A percentile compares a stretch with the other conserved stretches of the same genome.
Conservation (phyloP, 92 coral and sea anemone species). For the Blastomussa wellsi region DNA sequence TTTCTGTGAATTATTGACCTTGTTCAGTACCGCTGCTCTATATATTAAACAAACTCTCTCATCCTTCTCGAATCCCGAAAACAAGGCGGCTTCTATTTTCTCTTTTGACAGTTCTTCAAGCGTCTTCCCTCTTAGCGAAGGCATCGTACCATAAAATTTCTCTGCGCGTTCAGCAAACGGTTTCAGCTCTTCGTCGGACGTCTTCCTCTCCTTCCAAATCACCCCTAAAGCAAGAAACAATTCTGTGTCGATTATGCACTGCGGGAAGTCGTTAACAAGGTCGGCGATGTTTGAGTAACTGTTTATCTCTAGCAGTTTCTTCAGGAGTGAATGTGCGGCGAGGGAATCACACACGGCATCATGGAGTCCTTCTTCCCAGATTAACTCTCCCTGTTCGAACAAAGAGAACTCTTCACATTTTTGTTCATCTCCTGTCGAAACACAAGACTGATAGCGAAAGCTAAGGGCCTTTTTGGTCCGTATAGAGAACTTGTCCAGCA, state of each 20-base stretch:
- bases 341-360: constrained; percentile 58
- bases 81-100: not conserved
- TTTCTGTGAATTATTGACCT: not conserved
- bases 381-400: constrained; percentile 22
- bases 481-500: constrained; percentile 31
- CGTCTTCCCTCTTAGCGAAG: not conserved
- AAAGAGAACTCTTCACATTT: not conserved
- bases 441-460: not conserved
- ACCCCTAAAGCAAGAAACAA: constrained; percentile 31
- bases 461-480: not conserved
- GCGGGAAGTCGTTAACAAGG: constrained; percentile 17
- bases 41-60: constrained; percentile 3
- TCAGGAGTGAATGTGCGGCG: constrained; percentile 34
- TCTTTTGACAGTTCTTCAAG: not conserved
- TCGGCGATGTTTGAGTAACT: constrained; percentile 15
- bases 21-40: not conserved
- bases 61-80: not conserved
- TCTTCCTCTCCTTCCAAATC: constrained; percentile 8
- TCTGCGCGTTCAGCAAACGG: constrained; percentile 37
- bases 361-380: constrained; percentile 36
- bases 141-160: constrained; percentile 32
- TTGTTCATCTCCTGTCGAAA: not conserved
- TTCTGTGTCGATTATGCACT: constrained; percentile 40
- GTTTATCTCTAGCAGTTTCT: constrained; percentile 18
- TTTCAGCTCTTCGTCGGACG: constrained; percentile 14